Evolutionary conservation across 2,888 invertebrate genomes (phyloP), one percentile per base, ranked within the genome.

Genomic region (Thereva nobilitata): DNA sequence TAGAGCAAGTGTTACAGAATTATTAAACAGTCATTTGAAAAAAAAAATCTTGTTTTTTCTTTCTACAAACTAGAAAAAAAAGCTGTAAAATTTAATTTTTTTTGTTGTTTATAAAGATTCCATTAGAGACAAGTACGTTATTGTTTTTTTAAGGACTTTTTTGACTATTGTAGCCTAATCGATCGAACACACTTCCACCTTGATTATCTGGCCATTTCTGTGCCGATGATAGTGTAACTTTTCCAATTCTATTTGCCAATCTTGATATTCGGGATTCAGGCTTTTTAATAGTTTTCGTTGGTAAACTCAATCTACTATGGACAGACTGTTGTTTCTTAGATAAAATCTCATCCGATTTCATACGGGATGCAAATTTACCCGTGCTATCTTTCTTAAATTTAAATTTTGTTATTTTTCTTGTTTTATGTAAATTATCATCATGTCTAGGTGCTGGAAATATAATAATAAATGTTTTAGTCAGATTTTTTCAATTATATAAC

Each of bases 321-420:
- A 81, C 76, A 0, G 80, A 75, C 1, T 76, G 75, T 47, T 75
- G 73, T 0, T 74, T 73, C 40, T 73, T 67, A 4, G 34, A n/a
- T 4, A 77, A 53, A 4, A 80, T 8, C 59, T 78, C 79, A 71
- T 80, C 80, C 6, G 80, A 79, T 64, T 77, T 78, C 76, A 81
- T 74, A 35, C 79, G 76, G 55, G 76, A 72, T 0, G 53, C 52
- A 4, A 74, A 63, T 50, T 75, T 76, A 5, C 73, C 72, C 0
- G 78, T 75, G 63, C 75, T 75, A 0, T 70, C 68, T 72, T 76
- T 77, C 44, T 72, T 67, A 0, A 74, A 72, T 70, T 80, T 80
- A 2, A 80, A 68, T 72, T 76, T 77, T n/a, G 77, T 72, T 0
- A 75, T 71, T 70, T 78, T 80, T 34, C 76, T 77, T 35, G 77